A percentile compares a stretch with the other conserved stretches of the same genome.
These are phyloP conservation scores for Tachysurus vachellii DNA, from an alignment of 2,113 vertebrate genomes.

Conservation along the genomic window DNA sequence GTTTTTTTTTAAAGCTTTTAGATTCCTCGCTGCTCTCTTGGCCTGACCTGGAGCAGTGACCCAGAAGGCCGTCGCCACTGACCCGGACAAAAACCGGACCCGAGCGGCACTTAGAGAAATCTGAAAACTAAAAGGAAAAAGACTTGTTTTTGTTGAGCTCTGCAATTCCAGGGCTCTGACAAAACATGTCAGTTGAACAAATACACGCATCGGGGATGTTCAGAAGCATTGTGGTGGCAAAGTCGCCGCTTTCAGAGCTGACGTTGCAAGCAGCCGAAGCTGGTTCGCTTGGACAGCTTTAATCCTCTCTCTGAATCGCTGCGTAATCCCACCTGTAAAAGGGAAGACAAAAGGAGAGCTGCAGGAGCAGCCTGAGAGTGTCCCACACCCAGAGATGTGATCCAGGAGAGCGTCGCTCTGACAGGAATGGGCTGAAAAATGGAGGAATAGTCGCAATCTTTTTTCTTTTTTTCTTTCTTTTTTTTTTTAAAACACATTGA, in stretches of 20 bases:
- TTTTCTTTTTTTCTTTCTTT: constrained; percentile 44
- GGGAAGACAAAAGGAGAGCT: constrained; percentile 46
- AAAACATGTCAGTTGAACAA: constrained; percentile 47
- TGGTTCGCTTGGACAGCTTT: constrained; percentile 47
- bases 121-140: constrained; percentile 13
- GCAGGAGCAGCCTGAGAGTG: constrained; percentile 42
- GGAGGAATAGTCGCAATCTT: constrained; percentile 32
- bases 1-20: background rate
- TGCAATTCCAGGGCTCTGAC: constrained; percentile 45
- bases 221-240: constrained; percentile 35
- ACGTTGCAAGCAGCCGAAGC: constrained; percentile 30
- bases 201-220: constrained; percentile 12
- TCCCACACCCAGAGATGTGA: constrained; percentile 44
- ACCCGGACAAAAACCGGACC: constrained; percentile 26
- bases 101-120: constrained; percentile 27
- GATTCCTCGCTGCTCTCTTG: background rate
- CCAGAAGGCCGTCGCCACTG: constrained; percentile 1
- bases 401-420: constrained; percentile 35
- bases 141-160: background rate
- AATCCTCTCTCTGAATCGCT: constrained; percentile 53
- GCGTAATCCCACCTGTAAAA: constrained; percentile 55
- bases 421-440: constrained; percentile 53
- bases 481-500: constrained; percentile 37
- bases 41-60: background rate
- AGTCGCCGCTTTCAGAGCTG: constrained; percentile 36